phyloP scores from a whole-genome alignment of 2,888 invertebrate genomes.

The Yponomeuta sedellus region DNA sequence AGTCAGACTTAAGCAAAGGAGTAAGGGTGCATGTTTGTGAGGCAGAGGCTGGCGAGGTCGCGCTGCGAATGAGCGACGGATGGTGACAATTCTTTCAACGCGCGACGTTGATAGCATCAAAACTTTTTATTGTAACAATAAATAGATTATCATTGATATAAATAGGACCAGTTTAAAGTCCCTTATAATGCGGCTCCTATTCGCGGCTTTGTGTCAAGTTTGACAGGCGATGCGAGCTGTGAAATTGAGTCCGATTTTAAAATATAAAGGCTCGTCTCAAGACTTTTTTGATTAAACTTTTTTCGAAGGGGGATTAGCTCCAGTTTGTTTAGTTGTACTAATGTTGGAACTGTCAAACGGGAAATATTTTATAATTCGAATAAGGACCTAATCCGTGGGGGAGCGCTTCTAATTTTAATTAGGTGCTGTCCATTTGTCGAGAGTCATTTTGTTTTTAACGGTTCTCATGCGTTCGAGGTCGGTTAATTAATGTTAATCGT shows the following conservation, averaged over 20 bases:
- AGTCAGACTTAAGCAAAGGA: conserved; percentile 29
- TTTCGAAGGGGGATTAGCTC: conserved; percentile 54
- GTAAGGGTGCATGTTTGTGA: conserved; percentile 28
- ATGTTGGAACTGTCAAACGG: conserved; percentile 45
- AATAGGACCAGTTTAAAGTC: conserved; percentile 70
- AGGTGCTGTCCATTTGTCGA: conserved; percentile 12
- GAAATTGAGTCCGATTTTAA: conserved; percentile 72
- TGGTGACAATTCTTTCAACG: conserved; percentile 74
- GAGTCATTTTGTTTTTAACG: conserved; percentile 2
- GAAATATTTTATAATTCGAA: conserved; percentile 29
- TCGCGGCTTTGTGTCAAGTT: conserved; percentile 69
- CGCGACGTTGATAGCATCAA: conserved; percentile 66
- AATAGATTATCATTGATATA: conserved; percentile 74
- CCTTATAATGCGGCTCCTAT: conserved; percentile 64
- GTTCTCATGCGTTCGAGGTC: conserved; percentile 1
- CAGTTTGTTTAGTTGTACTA: conserved; percentile 65
- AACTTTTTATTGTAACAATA: conserved; percentile 73
- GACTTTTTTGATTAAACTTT: conserved; percentile 55
- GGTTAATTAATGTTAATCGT: conserved; percentile 14
- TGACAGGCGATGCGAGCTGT: conserved; percentile 74
- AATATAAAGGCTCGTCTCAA: conserved; percentile 65
- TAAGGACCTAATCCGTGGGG: conserved; percentile 28
- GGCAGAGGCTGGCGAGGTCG: conserved; percentile 13
- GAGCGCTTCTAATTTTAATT: conserved; percentile 12
- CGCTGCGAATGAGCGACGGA: conserved; percentile 54